Conservation (phyloP, 2,113 vertebrate genomes). For the Xenopus tropicalis region DNA sequence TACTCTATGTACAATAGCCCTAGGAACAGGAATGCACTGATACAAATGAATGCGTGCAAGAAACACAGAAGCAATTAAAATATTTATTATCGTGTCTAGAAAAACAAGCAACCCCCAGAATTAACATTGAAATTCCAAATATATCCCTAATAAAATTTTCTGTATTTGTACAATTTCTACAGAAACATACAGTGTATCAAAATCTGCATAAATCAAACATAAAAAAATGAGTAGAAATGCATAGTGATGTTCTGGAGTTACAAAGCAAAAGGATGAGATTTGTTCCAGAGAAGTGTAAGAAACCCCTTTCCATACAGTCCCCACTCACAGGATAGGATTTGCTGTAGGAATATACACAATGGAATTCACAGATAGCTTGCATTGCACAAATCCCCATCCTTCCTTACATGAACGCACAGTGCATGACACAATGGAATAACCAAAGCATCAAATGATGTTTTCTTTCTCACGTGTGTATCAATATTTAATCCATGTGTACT, state of each 20-base stretch:
- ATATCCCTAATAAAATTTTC: slow-evolving; percentile 68
- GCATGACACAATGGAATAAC: slow-evolving; percentile 58
- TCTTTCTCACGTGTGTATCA: slow-evolving; percentile 57
- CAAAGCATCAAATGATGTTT: slow-evolving; percentile 55
- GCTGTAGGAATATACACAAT: slow-evolving; percentile 58
- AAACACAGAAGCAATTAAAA: slow-evolving; percentile 60
- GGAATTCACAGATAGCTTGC: slow-evolving; percentile 56
- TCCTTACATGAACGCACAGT: slow-evolving; percentile 69
- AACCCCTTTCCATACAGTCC: slow-evolving; percentile 63
- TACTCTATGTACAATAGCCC: no score
- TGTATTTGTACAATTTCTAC: slow-evolving; percentile 80
- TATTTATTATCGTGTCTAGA: slow-evolving; percentile 70
- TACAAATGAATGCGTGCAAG: neutral
- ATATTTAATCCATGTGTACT: slow-evolving; percentile 40
- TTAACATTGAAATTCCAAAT: slow-evolving; percentile 64
- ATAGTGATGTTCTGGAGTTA: slow-evolving; percentile 75
- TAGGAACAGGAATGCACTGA: no score
- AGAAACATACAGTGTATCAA: slow-evolving; percentile 84
- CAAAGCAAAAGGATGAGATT: slow-evolving; percentile 70
- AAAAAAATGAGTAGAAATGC: slow-evolving; percentile 81
- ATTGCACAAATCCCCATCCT: slow-evolving; percentile 65
- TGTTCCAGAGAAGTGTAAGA: slow-evolving; percentile 62
- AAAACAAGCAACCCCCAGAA: slow-evolving; percentile 70
- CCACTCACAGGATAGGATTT: slow-evolving; percentile 58
- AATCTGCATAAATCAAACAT: slow-evolving; percentile 81